These are phyloP conservation scores for Microdon myrmicae DNA, from an alignment of 2,888 invertebrate genomes.

Conservation along the genomic window DNA sequence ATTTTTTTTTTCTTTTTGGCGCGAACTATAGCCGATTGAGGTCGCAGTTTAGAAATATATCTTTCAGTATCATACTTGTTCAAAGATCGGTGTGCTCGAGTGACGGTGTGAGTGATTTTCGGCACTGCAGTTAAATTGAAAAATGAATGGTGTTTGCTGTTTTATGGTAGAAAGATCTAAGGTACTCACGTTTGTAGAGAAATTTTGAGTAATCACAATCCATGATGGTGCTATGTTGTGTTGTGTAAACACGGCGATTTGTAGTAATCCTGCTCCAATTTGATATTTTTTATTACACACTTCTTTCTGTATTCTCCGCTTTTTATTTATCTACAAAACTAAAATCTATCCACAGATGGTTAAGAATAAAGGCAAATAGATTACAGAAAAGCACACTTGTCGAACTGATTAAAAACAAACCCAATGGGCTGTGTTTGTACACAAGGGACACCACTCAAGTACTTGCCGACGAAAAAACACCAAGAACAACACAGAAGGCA, in stretches of 20 bases:
- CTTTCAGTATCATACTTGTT: no score
- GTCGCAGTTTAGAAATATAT: no score
- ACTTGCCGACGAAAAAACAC: slow-evolving; percentile 2
- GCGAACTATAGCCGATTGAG: no score
- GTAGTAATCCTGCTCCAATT: background rate
- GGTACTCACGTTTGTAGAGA: slow-evolving; percentile 48
- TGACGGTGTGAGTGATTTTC: slow-evolving; percentile 5
- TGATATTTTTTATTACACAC: background rate
- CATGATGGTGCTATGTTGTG: slow-evolving; percentile 24
- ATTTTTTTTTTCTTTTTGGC: no score
- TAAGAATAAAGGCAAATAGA: slow-evolving; percentile 5
- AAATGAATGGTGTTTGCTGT: slow-evolving; percentile 12
- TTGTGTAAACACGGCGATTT: background rate
- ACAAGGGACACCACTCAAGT: slow-evolving; percentile 12
- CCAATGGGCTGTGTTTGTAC: slow-evolving; percentile 30
- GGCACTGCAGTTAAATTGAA: slow-evolving; percentile 7
- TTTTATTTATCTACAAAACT: background rate
- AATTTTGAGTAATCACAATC: slow-evolving; percentile 51
- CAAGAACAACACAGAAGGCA: slow-evolving; percentile 9
- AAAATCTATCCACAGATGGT: slow-evolving; percentile 1
- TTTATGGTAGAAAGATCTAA: background rate
- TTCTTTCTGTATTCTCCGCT: slow-evolving; percentile 6
- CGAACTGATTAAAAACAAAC: slow-evolving; percentile 35
- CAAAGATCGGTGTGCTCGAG: slow-evolving; percentile 20
- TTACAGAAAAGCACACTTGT: slow-evolving; percentile 7